These are phyloP conservation scores for Paraescarpia echinospica DNA, from an alignment of 1,140 invertebrate genomes.

Conservation along the genomic window DNA sequence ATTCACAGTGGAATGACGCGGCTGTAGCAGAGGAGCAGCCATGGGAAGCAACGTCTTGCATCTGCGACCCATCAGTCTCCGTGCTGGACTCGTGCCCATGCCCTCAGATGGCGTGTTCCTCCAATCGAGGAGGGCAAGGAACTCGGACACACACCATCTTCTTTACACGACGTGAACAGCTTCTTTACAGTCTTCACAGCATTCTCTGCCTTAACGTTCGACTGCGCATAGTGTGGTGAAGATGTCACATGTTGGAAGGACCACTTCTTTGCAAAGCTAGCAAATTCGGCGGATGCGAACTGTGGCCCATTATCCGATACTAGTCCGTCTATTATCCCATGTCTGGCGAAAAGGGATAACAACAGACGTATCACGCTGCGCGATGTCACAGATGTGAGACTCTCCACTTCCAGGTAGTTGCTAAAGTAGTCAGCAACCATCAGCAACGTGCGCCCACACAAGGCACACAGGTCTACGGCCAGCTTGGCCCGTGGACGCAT, in stretches of 20 bases:
- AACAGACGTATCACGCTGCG: conserved; percentile 30
- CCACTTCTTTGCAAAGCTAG: conserved; percentile 25
- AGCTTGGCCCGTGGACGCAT: conserved; percentile 23
- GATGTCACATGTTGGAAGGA: not conserved
- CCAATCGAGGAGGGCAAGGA: not conserved
- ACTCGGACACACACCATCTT: not conserved
- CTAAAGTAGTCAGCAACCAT: conserved; percentile 34
- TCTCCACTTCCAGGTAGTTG: conserved; percentile 30
- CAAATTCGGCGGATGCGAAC: conserved; percentile 34
- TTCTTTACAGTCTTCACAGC: not conserved
- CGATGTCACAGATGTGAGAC: conserved; percentile 25
- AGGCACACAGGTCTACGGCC: conserved; percentile 25
- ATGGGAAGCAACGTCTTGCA: not conserved
- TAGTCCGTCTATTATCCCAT: conserved; percentile 36
- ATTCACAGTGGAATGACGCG: no score
- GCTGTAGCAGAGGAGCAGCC: not conserved
- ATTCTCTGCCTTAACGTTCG: not conserved
- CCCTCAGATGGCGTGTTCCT: not conserved
- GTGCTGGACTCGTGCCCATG: conserved; percentile 1
- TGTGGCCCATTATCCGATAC: conserved; percentile 39
- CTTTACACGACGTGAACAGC: not conserved
- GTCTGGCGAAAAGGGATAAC: conserved; percentile 34
- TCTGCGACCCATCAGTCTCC: not conserved
- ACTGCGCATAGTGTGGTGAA: not conserved
- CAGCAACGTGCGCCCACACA: conserved; percentile 20